Conservation (phyloP, 2,888 invertebrate genomes). For the Drosophila kambysellisi region DNA sequence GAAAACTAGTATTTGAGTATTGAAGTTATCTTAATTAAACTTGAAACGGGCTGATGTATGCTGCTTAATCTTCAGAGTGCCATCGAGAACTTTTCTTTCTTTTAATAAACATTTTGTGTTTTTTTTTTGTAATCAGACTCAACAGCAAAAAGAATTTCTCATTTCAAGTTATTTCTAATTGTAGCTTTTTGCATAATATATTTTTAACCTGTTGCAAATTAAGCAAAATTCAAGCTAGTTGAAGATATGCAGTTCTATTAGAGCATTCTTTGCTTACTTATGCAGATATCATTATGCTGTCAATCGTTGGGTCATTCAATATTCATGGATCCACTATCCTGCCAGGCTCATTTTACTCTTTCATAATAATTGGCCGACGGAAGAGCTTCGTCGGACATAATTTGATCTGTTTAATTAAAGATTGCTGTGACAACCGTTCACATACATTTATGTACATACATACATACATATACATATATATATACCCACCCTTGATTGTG, state of each 20-base stretch:
- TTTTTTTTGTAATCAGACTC: neutral
- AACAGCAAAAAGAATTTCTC: neutral
- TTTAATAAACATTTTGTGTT: neutral
- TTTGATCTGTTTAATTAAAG: constrained; percentile 66
- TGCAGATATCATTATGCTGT: constrained; percentile 10
- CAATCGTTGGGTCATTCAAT: constrained; percentile 12
- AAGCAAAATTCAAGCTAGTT: neutral
- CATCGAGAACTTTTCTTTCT: neutral
- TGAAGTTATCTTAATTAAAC: neutral
- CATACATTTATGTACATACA: neutral
- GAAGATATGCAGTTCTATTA: neutral
- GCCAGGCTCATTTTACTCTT: constrained; percentile 3
- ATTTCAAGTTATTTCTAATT: neutral
- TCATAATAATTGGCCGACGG: constrained; percentile 5
- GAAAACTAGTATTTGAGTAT: neutral
- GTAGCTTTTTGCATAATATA: neutral
- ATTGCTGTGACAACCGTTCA: constrained; percentile 42
- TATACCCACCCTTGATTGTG: constrained; percentile 1
- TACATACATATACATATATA: neutral
- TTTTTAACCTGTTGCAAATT: neutral
- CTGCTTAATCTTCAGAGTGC: neutral
- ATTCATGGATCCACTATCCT: constrained; percentile 12
- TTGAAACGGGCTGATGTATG: neutral
- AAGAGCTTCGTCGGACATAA: constrained; percentile 14
- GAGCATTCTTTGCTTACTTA: neutral